Conservation (phyloP, 2,797 vertebrate species). For the Micromesistius poutassou region DNA sequence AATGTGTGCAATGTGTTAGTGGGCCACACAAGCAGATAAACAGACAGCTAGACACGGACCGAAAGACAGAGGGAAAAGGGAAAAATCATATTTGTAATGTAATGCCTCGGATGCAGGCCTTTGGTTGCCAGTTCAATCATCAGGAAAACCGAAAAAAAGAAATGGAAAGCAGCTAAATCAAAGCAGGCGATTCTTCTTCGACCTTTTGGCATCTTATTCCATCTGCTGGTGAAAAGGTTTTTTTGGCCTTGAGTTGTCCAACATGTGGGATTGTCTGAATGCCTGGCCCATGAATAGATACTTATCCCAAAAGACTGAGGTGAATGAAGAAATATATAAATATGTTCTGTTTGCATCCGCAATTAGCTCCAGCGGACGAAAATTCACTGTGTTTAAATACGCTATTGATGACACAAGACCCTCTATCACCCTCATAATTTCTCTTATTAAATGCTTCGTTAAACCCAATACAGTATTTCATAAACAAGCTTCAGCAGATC, state of each 20-base stretch:
- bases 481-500: slow-evolving; percentile 25
- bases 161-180: neutral
- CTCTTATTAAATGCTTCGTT: slow-evolving; percentile 31
- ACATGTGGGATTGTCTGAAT: neutral
- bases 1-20: neutral
- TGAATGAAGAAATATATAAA: neutral
- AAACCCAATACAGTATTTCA: slow-evolving; percentile 25
- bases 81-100: neutral
- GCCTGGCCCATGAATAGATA: neutral
- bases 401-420: slow-evolving; percentile 31
- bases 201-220: neutral
- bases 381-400: slow-evolving; percentile 29
- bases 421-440: slow-evolving; percentile 24
- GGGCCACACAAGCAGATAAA: neutral
- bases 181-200: neutral
- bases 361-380: neutral
- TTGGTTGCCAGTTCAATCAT: neutral
- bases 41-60: neutral
- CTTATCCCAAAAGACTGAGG: neutral
- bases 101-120: neutral
- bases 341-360: neutral
- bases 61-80: neutral
- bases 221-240: neutral
- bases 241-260: neutral
- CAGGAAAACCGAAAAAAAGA: slow-evolving; percentile 3